Evolutionary conservation across 2,888 invertebrate species (phyloP).

Genomic region (Hypena proboscidalis): DNA sequence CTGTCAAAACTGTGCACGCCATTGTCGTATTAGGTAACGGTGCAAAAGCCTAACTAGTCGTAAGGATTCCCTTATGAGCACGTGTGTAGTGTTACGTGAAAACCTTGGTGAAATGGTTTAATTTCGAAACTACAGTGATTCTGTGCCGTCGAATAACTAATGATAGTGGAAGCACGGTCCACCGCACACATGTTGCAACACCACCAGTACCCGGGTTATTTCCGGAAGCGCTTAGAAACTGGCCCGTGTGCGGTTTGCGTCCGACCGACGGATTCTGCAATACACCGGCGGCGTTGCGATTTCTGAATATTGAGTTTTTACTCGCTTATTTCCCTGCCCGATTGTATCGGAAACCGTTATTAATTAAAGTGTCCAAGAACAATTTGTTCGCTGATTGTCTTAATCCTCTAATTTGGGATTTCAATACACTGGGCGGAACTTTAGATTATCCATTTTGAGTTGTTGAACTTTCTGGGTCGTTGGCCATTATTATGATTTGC

Average conservation of each 20-base stretch:
- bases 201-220: conserved; percentile 50
- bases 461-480: conserved; percentile 24
- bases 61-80: conserved; percentile 1
- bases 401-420: conserved; percentile 22
- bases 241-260: conserved; percentile 41
- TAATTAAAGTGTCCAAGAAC: conserved; percentile 24
- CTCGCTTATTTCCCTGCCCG: conserved; percentile 20
- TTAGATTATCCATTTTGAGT: conserved; percentile 22
- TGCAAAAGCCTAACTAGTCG: conserved; percentile 15
- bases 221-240: conserved; percentile 70
- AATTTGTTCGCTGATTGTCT: conserved; percentile 11
- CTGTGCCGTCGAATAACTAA: conserved; percentile 52
- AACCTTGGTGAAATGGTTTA: conserved; percentile 56
- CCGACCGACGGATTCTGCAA: conserved; percentile 43
- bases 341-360: conserved; percentile 12
- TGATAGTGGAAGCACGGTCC: conserved; percentile 72
- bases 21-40: conserved; percentile 41
- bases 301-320: conserved; percentile 28
- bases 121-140: conserved; percentile 55
- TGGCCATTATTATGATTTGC: conserved; percentile 19
- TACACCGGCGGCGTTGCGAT: conserved; percentile 45
- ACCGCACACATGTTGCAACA: conserved; percentile 58
- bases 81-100: conserved; percentile 28
- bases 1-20: conserved; percentile 41
- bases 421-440: conserved; percentile 17